Evolutionary conservation across 1,140 invertebrate genomes (phyloP).

Genomic region (Physella acuta): DNA sequence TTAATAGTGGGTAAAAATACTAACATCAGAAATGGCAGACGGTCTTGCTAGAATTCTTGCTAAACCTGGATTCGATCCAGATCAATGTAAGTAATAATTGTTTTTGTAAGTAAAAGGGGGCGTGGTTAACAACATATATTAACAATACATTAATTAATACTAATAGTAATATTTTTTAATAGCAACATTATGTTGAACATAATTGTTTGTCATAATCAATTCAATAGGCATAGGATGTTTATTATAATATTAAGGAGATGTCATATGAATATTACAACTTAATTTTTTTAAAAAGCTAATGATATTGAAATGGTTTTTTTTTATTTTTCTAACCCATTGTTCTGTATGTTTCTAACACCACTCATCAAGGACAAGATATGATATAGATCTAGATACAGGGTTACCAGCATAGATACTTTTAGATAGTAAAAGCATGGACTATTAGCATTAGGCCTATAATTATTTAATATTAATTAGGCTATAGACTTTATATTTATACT

Average conservation of each 20-base stretch:
- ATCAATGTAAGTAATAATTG: conserved; percentile 43
- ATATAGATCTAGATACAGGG: no score
- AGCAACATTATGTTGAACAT: background rate
- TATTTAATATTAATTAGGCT: no score
- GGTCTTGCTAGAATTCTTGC: conserved; percentile 50
- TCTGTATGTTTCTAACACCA: no score
- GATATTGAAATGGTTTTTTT: no score
- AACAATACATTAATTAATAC: background rate
- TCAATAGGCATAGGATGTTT: background rate
- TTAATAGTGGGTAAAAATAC: no score
- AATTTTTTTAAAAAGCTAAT: no score
- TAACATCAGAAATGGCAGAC: conserved; percentile 24
- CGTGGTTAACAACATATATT: background rate
- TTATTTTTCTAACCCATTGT: no score
- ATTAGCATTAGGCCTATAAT: no score
- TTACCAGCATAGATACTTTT: no score
- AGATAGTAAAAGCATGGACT: no score
- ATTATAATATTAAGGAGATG: background rate
- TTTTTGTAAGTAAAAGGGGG: background rate
- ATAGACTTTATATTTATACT: no score
- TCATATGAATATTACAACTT: background rate
- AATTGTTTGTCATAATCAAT: background rate
- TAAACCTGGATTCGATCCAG: conserved; percentile 49
- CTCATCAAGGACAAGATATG: no score
- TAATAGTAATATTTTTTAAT: conserved; percentile 4